Evolutionary conservation across 2,888 invertebrate species (phyloP), one percentile per base, ranked within the genome.

Genomic region (Microctonus aethiopoides): DNA sequence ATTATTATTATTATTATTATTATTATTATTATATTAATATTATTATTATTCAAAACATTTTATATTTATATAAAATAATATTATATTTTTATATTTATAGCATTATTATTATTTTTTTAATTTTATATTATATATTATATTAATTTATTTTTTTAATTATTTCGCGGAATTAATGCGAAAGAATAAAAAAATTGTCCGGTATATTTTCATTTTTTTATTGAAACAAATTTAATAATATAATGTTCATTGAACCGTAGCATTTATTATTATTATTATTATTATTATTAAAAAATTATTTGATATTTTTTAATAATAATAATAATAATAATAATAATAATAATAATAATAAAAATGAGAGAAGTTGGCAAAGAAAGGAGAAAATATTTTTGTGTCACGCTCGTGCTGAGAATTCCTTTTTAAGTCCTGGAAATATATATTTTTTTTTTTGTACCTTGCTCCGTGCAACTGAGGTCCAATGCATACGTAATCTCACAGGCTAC

Each of bases 401-500:
- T 51, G 57, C 13, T 5, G 46, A 24, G 24, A 26, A 61, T 57
- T 39, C 61, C 51, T 61, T 67, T 52, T 67, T 26, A 36, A 67
- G 61, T 61, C 11, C 39, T 61, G 24, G 22, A 63, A 63, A n/a
- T 62, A 11, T 57, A 61, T 59, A 20, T 20, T 24, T 63, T 51
- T 29, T 11, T 13, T 60, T 46, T 36, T 63, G 32, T 32, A 24
- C 22, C 16, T 51, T 22, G 9, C 34, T n/a, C 7, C 20, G n/a
- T 59, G 24, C 24, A n/a, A n/a, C 32, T 7, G 16, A 26, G 36
- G 46, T 29, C 57, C 51, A 51, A 63, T 57, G 68, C 57, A 64
- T 69, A 64, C 59, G 64, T 22, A 69, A 64, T 69, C 39, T 46
- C 20, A 29, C 6, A 20, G n/a, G 20, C 24, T 29, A 54, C 52